These are phyloP conservation scores for Oplegnathus fasciatus DNA, from an alignment of 2,113 vertebrate species.

Conservation along the genomic window DNA sequence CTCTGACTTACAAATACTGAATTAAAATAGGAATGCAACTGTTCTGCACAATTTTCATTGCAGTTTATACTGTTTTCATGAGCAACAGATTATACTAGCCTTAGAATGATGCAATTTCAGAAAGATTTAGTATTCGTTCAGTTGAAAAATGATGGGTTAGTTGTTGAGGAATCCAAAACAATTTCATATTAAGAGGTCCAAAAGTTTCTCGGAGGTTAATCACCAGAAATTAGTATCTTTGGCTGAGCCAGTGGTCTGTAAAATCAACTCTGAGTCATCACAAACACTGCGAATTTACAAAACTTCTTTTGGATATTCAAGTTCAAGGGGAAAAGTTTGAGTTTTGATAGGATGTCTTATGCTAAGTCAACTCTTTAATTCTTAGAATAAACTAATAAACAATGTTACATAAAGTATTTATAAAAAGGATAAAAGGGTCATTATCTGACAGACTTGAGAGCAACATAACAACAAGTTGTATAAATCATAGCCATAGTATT, in stretches of 20 bases:
- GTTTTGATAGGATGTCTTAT: neutral
- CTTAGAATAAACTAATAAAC: neutral
- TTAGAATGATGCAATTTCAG: too few relatives aligned
- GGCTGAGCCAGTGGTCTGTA: neutral
- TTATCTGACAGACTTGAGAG: neutral
- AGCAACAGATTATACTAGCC: too few relatives aligned
- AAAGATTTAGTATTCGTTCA: neutral
- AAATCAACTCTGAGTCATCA: neutral
- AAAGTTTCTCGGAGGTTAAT: neutral
- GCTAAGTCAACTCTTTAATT: neutral
- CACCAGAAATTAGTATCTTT: neutral
- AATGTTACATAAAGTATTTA: neutral
- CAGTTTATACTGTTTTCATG: neutral
- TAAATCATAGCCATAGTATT: neutral
- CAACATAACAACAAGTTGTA: neutral
- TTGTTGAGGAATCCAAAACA: neutral
- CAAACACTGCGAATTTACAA: neutral
- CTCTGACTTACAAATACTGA: neutral
- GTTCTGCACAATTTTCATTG: neutral
- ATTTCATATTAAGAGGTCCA: neutral
- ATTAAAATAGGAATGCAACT: neutral
- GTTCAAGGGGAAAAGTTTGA: neutral
- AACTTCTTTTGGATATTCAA: neutral
- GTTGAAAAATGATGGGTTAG: neutral
- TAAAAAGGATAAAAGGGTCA: neutral